Percentiles rank a stretch among this genome's conserved stretches.
Conservation (phyloP, 2,888 invertebrate genomes). For the Polylopha cassiicola region DNA sequence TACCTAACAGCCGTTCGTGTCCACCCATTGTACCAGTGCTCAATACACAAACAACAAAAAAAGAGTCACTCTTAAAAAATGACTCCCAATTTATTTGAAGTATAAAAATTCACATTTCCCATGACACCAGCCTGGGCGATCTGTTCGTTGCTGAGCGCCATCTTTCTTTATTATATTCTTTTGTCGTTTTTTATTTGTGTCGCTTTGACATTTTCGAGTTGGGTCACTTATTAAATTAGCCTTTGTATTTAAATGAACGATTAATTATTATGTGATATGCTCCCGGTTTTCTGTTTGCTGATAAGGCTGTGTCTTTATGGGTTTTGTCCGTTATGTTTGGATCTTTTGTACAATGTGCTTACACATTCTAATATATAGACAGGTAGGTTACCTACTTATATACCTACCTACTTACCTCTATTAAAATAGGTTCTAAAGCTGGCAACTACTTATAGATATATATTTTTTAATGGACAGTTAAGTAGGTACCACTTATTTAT, state of each 20-base stretch:
- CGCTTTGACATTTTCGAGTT: slow-evolving; percentile 71
- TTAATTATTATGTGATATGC: slow-evolving; percentile 59
- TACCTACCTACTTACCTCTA: too few relatives aligned
- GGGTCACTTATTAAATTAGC: slow-evolving; percentile 76
- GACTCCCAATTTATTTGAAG: slow-evolving; percentile 73
- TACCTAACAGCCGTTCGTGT: slow-evolving; percentile 71
- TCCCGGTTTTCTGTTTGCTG: slow-evolving; percentile 36
- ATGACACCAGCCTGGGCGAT: slow-evolving; percentile 67
- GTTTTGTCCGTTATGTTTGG: too few relatives aligned
- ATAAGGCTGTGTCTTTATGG: slow-evolving; percentile 17
- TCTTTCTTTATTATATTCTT: slow-evolving; percentile 60
- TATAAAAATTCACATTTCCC: slow-evolving; percentile 69
- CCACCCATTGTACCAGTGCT: slow-evolving; percentile 70
- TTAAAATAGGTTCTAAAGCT: too few relatives aligned
- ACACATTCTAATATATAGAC: too few relatives aligned
- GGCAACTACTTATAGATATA: too few relatives aligned
- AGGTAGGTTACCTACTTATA: too few relatives aligned
- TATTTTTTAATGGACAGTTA: too few relatives aligned
- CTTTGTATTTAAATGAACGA: slow-evolving; percentile 75
- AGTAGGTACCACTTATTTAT: too few relatives aligned
- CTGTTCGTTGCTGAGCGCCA: slow-evolving; percentile 50
- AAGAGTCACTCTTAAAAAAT: slow-evolving; percentile 59
- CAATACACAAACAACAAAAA: slow-evolving; percentile 62
- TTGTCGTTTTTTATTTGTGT: slow-evolving; percentile 65
- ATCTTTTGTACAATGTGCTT: too few relatives aligned